A percentile compares a stretch with the other conserved stretches of the same genome.
These are phyloP conservation scores for Entomobrya proxima DNA, from an alignment of 2,888 invertebrate genomes.

Conservation along the genomic window DNA sequence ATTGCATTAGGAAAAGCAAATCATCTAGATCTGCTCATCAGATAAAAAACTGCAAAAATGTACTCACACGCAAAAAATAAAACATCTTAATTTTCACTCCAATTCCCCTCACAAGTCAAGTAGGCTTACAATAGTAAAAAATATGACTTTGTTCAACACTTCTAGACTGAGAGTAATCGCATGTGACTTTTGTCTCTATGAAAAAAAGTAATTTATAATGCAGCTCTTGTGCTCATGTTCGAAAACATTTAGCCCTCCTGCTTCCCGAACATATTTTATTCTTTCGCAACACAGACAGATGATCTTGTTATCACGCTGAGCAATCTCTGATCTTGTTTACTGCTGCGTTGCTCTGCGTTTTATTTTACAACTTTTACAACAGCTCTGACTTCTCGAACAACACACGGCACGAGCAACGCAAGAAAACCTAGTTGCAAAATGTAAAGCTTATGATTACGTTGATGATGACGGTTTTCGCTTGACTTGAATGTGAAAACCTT, in stretches of 20 bases:
- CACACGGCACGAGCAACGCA: background rate
- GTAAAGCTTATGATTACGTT: background rate
- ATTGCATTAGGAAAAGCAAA: no score
- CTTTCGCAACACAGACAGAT: no score
- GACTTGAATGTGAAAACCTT: background rate
- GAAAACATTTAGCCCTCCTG: background rate
- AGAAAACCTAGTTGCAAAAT: background rate
- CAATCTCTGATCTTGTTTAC: background rate
- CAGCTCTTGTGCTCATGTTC: background rate
- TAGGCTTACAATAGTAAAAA: background rate
- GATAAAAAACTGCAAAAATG: constrained; percentile 20
- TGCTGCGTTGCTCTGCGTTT: no score
- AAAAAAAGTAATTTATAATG: background rate
- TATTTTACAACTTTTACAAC: no score
- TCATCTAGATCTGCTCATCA: constrained; percentile 27
- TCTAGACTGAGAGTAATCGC: background rate
- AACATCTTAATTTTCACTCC: background rate
- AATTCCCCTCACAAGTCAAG: background rate
- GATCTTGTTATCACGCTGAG: background rate
- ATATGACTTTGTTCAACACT: background rate
- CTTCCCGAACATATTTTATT: no score
- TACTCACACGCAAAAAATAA: background rate
- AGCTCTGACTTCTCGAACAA: background rate
- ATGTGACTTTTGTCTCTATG: background rate
- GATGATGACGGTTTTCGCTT: background rate